These are phyloP conservation scores for Lydus trimaculatus DNA, from an alignment of 2,888 invertebrate genomes.

Conservation along the genomic window DNA sequence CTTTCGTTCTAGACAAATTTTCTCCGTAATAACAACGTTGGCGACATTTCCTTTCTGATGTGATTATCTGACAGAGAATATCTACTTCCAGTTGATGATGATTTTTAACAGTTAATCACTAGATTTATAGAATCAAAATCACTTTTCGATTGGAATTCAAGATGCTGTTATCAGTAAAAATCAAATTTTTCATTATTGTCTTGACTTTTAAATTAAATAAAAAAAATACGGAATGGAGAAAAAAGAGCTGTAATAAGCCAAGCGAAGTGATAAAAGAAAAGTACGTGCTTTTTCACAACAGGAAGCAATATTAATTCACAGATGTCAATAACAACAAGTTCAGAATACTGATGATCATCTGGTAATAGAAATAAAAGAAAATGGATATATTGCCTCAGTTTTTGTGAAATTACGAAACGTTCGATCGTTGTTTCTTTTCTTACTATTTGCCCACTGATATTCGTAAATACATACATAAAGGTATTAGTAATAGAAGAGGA, in stretches of 20 bases:
- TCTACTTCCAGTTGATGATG: too few species aligned
- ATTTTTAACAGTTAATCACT: slow-evolving; percentile 27
- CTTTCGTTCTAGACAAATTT: slow-evolving; percentile 36
- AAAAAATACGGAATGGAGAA: background rate
- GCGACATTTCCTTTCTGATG: slow-evolving; percentile 35
- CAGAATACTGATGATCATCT: slow-evolving; percentile 41
- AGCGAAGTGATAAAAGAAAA: slow-evolving; percentile 31
- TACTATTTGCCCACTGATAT: background rate
- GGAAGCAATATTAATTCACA: slow-evolving; percentile 42
- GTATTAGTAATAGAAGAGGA: background rate
- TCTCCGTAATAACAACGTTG: slow-evolving; percentile 39
- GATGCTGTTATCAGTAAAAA: slow-evolving; percentile 17
- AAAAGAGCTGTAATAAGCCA: slow-evolving; percentile 24
- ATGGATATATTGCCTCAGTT: slow-evolving; percentile 35
- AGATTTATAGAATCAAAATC: slow-evolving; percentile 12
- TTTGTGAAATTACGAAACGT: slow-evolving; percentile 26
- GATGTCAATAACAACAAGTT: slow-evolving; percentile 42
- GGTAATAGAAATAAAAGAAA: slow-evolving; percentile 36
- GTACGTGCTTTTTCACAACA: slow-evolving; percentile 35
- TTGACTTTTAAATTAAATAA: slow-evolving; percentile 12
- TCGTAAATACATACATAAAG: background rate
- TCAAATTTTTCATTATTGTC: slow-evolving; percentile 26
- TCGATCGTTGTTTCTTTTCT: slow-evolving; percentile 15
- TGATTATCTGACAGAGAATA: slow-evolving; percentile 25
- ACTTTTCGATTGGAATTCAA: slow-evolving; percentile 24